phyloP scores from a whole-genome alignment of 2,888 invertebrate species.

The Macropis europaea region DNA sequence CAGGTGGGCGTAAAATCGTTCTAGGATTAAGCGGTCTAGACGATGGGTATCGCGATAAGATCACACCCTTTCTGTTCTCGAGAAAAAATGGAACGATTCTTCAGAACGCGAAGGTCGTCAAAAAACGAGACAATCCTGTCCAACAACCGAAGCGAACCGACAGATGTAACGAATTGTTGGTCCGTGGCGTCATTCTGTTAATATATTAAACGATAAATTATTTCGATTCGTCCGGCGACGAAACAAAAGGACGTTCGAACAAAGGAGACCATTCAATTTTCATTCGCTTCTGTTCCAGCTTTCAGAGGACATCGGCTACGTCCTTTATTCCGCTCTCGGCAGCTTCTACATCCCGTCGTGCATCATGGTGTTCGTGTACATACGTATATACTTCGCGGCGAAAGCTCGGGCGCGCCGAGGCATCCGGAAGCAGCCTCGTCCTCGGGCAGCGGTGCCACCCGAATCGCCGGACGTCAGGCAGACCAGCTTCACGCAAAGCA shows the following conservation, averaged over 20 bases:
- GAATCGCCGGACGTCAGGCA: slow-evolving; percentile 77
- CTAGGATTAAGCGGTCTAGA: too few relatives aligned
- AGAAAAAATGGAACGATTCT: too few relatives aligned
- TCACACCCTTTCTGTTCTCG: too few relatives aligned
- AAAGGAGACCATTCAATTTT: background rate
- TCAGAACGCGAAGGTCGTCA: too few relatives aligned
- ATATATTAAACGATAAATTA: slow-evolving; percentile 15
- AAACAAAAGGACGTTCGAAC: background rate
- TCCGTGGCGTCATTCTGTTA: background rate
- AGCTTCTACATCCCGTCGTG: slow-evolving; percentile 99
- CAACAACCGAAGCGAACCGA: background rate
- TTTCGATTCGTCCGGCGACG: background rate
- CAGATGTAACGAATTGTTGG: background rate
- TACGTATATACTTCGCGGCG: slow-evolving; percentile 98
- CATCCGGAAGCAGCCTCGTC: slow-evolving; percentile 89
- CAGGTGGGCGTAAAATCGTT: too few relatives aligned
- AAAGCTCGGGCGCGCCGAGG: slow-evolving; percentile 94
- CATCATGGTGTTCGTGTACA: slow-evolving; percentile 99
- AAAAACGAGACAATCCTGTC: too few relatives aligned
- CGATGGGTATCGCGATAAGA: too few relatives aligned
- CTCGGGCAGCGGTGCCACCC: slow-evolving; percentile 76
- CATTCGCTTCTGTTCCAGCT: slow-evolving; percentile 83
- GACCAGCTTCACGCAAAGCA: slow-evolving; percentile 77
- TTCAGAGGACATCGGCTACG: slow-evolving; percentile 98
- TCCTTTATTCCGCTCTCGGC: slow-evolving; percentile 97